Conservation (phyloP, 2,113 vertebrate species). For the Phalacrocorax pelagicus region DNA sequence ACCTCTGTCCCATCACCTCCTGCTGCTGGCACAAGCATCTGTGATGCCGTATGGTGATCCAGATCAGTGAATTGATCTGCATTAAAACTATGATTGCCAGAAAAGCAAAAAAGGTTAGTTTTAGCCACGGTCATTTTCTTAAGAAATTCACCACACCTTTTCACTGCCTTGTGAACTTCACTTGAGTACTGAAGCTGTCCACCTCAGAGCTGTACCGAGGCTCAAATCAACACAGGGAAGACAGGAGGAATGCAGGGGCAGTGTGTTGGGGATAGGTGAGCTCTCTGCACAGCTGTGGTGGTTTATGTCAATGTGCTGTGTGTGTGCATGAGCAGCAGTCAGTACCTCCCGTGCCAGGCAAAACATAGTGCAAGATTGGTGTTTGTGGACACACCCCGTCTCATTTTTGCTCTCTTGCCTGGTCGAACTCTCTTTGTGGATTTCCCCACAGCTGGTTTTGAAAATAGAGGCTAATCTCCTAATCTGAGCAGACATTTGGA, state of each 20-base stretch:
- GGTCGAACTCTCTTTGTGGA: neutral
- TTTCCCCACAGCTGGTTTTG: neutral
- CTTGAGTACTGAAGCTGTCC: neutral
- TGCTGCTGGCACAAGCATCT: neutral
- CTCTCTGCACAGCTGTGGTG: neutral
- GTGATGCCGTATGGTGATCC: neutral
- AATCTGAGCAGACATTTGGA: neutral
- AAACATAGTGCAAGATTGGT: neutral
- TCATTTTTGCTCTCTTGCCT: neutral
- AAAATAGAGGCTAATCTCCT: neutral
- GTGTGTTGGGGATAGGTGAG: neutral
- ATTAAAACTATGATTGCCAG: neutral
- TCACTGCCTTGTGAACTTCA: neutral
- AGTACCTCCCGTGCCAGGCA: neutral
- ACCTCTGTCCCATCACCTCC: neutral
- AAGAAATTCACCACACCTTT: neutral
- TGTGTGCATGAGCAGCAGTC: neutral
- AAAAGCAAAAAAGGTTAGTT: neutral
- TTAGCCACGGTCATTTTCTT: neutral
- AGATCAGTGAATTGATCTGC: neutral
- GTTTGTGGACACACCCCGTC: neutral
- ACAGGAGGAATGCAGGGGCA: rapidly evolving
- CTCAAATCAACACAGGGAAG: neutral
- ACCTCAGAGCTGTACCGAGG: neutral
- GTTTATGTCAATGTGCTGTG: rapidly evolving